Evolutionary conservation across 2,797 vertebrate genomes (phyloP), one percentile per base, ranked within the genome.

Genomic region (Myotis vivesi): DNA sequence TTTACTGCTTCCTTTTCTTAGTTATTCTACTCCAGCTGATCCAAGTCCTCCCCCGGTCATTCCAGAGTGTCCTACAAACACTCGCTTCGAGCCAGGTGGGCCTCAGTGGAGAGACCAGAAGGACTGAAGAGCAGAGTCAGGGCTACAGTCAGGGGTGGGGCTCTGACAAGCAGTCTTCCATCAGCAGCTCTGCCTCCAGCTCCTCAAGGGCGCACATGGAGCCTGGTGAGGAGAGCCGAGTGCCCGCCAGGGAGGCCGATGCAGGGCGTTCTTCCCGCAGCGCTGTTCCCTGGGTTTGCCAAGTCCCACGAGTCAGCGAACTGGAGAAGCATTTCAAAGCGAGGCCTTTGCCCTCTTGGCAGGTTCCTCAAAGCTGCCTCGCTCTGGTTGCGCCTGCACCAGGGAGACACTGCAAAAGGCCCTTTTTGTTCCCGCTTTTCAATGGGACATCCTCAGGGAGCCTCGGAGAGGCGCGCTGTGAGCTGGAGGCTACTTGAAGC

Each of bases 321-420:
- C 92, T 3, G 69, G 57, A 97, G 95, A 87, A 85, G n/a, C 87
- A 6, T 71, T 94, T 69, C 79, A 95, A 91, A 95, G 95, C 93
- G 6, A 77, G 44, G 73, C 82, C 3, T 96, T 87, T 66, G 30
- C 75, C 92, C 96, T 94, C 94, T 95, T 97, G 97, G 92, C 92
- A 94, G 20, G 8, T 90, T 57, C 94, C 95, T 95, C 69, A 71
- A 95, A 97, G 83, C 81, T 85, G 30, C 38, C 95, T 95, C 2
- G 3, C 71, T 96, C 79, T 92, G 12, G 11, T 72, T 90, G 76
- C 2, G 12, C 92, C 86, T 15, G 57, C 57, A 12, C 25, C 57
- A 59, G 33, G 84, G 95, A 94, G 94, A 94, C 81, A 73, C 93
- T 89, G 90, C 68, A n/a, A 92, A 93, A 96, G 94, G 94, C 90